Evolutionary conservation across 2,113 vertebrate species (phyloP).

Genomic region (Callipepla californica): DNA sequence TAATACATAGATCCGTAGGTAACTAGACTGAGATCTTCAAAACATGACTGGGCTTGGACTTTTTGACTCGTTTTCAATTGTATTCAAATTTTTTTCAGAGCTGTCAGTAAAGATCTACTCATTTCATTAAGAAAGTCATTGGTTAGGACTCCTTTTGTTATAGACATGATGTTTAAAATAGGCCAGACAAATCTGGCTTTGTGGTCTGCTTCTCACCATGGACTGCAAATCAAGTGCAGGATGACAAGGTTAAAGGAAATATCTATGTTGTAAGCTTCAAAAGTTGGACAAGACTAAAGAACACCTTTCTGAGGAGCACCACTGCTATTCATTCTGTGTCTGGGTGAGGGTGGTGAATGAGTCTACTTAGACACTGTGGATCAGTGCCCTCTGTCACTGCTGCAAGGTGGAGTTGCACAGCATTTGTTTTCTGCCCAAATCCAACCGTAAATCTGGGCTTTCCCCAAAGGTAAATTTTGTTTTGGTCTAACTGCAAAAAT

Average conservation of each 20-base stretch:
- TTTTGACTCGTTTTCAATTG: background rate
- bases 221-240: background rate
- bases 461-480: background rate
- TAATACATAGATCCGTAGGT: background rate
- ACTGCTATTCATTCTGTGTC: background rate
- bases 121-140: background rate
- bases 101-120: background rate
- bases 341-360: background rate
- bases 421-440: background rate
- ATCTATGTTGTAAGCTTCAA: rapidly evolving
- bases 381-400: background rate
- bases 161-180: background rate
- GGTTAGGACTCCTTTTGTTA: background rate
- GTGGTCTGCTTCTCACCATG: background rate
- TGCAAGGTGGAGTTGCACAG: background rate
- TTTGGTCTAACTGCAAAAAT: background rate
- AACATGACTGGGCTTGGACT: background rate
- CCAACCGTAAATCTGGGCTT: background rate
- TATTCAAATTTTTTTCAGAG: background rate
- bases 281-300: background rate
- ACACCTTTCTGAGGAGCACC: background rate
- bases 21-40: background rate
- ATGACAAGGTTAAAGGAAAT: background rate
- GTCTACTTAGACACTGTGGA: rapidly evolving
- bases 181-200: background rate